These are phyloP conservation scores for Heteromurus nitidus DNA, from an alignment of 2,888 invertebrate species.

Conservation along the genomic window DNA sequence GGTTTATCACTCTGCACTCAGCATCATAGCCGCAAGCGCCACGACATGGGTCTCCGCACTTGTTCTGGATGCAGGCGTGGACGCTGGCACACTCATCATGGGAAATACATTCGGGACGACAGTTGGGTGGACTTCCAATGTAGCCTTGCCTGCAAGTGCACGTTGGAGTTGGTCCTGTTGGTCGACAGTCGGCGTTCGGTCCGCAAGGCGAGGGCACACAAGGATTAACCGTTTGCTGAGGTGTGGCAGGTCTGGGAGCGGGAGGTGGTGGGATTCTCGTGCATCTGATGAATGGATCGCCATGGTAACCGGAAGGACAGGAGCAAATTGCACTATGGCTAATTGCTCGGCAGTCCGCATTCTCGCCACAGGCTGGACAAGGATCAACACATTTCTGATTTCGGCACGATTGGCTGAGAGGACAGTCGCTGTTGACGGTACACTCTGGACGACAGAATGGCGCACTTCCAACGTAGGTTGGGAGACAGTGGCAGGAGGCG, in stretches of 20 bases:
- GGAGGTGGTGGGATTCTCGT: no score
- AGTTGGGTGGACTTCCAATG: constrained; percentile 66
- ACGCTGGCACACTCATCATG: constrained; percentile 67
- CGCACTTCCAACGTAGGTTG: constrained; percentile 77
- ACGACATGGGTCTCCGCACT: constrained; percentile 88
- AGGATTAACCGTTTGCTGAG: constrained; percentile 51
- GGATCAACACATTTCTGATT: constrained; percentile 92
- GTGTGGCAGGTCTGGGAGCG: background rate
- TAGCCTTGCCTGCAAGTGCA: constrained; percentile 69
- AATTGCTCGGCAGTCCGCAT: constrained; percentile 88
- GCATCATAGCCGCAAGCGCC: constrained; percentile 83
- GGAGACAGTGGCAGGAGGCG: constrained; percentile 82
- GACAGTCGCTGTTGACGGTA: constrained; percentile 89
- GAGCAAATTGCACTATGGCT: constrained; percentile 88
- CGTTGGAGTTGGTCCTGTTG: constrained; percentile 65
- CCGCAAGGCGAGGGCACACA: constrained; percentile 71
- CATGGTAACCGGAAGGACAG: constrained; percentile 80
- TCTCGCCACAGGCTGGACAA: constrained; percentile 86
- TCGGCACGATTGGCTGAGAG: constrained; percentile 86
- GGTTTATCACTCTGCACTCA: constrained; percentile 73
- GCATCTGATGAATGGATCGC: constrained; percentile 88
- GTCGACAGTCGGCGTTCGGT: constrained; percentile 75
- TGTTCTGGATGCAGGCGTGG: constrained; percentile 79
- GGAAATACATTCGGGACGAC: constrained; percentile 68
- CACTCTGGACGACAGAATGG: constrained; percentile 90